These are phyloP conservation scores for Leiothrix lutea DNA, from an alignment of 2,113 vertebrate species.

Conservation along the genomic window DNA sequence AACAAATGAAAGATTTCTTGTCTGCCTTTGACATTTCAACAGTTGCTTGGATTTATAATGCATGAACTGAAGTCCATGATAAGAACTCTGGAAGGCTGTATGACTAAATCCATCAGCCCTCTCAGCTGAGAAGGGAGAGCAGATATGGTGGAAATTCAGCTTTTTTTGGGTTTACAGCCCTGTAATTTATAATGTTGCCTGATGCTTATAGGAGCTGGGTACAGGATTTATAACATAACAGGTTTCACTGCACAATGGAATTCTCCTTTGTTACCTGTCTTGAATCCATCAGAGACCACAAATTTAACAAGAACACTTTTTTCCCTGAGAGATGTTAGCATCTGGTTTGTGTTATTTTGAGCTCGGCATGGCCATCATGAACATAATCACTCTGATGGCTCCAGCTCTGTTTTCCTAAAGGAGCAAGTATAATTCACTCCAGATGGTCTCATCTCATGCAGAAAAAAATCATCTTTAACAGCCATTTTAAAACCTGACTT, in stretches of 20 bases:
- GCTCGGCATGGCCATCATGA: slow-evolving; percentile 45
- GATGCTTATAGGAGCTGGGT: neutral
- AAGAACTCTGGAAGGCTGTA: neutral
- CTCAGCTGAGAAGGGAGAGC: neutral
- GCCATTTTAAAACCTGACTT: slow-evolving; percentile 53
- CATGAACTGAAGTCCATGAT: neutral
- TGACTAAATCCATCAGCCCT: neutral
- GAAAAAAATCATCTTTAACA: slow-evolving; percentile 39
- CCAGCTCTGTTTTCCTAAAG: slow-evolving; percentile 59
- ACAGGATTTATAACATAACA: neutral
- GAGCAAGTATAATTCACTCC: slow-evolving; percentile 61
- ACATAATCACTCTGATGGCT: slow-evolving; percentile 61
- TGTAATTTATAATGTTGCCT: neutral
- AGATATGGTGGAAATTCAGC: neutral
- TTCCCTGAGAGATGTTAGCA: slow-evolving; percentile 45
- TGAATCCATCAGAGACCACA: neutral
- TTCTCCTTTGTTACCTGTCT: slow-evolving; percentile 14
- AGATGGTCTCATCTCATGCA: slow-evolving; percentile 64
- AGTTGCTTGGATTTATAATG: neutral
- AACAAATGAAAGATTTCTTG: slow-evolving; percentile 30
- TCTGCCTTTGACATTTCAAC: slow-evolving; percentile 3
- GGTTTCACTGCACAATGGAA: neutral
- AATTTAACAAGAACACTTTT: slow-evolving; percentile 34
- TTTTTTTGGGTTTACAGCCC: neutral
- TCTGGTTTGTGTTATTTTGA: slow-evolving; percentile 68